These are phyloP conservation scores for Tapirus terrestris DNA, from an alignment of 2,113 vertebrate species.

Conservation along the genomic window DNA sequence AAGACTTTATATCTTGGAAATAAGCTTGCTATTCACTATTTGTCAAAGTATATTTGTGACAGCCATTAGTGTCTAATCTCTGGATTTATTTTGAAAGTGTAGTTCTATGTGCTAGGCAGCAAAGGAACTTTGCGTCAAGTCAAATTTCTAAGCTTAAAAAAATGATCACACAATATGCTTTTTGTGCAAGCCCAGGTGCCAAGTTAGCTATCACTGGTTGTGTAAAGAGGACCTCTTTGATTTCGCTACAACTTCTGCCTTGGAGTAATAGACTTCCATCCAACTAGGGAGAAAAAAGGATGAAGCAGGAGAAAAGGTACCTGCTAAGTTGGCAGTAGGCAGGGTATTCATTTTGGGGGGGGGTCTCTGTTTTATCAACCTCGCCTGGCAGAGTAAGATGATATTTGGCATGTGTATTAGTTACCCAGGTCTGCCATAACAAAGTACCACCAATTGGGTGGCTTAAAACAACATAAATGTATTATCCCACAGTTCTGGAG, in stretches of 20 bases:
- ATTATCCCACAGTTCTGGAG: not conserved
- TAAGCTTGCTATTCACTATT: not conserved
- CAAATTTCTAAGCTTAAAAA: slow-evolving; percentile 45
- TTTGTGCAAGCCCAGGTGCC: not conserved
- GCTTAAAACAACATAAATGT: not conserved
- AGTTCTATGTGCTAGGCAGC: not conserved
- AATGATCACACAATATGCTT: not conserved
- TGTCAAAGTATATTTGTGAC: not conserved
- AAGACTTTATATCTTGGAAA: not conserved
- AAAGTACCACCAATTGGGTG: not conserved
- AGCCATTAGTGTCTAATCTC: not conserved
- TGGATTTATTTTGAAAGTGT: not conserved
- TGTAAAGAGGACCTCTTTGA: not conserved
- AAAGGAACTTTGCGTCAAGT: not conserved
- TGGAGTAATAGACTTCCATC: not conserved
- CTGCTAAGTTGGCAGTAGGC: not conserved
- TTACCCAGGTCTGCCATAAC: not conserved
- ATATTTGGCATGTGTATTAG: not conserved
- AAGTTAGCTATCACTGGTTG: not conserved
- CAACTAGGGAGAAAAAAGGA: not conserved
- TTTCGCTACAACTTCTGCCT: not conserved
- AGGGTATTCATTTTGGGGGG: not conserved
- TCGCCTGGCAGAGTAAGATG: not conserved
- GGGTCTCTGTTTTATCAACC: not conserved
- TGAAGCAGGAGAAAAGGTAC: not conserved